Percentiles rank a stretch among this genome's conserved stretches.
Conservation (phyloP, 2,113 vertebrate genomes). For the Tragelaphus imberbis region DNA sequence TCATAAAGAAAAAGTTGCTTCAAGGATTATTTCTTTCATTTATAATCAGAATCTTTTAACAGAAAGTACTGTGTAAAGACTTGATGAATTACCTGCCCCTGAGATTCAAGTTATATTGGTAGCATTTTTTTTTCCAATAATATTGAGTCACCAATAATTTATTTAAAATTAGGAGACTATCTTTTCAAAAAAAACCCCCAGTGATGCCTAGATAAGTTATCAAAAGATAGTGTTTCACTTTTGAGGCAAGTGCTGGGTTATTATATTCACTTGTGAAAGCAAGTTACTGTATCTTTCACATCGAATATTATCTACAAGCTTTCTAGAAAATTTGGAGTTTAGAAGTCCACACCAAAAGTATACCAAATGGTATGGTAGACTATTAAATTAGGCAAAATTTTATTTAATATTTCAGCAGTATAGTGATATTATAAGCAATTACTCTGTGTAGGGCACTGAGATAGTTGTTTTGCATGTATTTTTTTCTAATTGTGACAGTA, state of each 20-base stretch:
- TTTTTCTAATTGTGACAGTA: neutral
- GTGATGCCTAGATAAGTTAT: neutral
- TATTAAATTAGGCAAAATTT: neutral
- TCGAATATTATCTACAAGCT: neutral
- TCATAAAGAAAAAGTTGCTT: constrained; percentile 6
- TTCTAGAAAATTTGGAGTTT: neutral
- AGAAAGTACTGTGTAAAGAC: neutral
- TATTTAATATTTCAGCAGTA: neutral
- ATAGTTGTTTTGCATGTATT: neutral
- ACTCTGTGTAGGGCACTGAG: neutral
- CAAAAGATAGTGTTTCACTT: neutral
- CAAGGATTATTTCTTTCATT: neutral
- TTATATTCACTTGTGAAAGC: neutral
- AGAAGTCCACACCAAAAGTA: neutral
- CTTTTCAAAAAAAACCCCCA: neutral
- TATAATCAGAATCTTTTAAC: neutral
- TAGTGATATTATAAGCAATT: neutral
- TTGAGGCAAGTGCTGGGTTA: neutral
- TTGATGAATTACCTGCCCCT: neutral
- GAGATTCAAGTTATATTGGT: neutral
- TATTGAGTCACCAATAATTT: neutral
- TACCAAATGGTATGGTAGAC: neutral
- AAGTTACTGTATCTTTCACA: neutral
- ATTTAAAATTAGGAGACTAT: neutral
- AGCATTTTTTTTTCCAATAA: neutral